Base-by-base conservation (phyloP, 1,140 invertebrate genomes). In the Lepidotrigona ventralis region DNA sequence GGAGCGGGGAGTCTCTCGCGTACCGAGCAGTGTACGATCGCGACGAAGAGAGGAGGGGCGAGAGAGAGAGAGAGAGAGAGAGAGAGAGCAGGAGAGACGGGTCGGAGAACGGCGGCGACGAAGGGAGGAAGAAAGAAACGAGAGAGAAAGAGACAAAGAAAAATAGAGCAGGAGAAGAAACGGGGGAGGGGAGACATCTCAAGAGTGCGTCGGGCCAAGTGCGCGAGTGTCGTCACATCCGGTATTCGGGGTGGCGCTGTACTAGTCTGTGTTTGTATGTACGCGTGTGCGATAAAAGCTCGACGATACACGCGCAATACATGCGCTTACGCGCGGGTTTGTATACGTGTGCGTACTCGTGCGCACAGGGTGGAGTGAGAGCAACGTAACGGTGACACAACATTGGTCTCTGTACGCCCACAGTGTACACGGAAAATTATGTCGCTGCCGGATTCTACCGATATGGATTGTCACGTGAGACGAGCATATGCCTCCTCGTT, bases 191-290 rank as follows among this genome's bases (percentile, higher is more conserved):
- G 69, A 84, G 82, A 77, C 72, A 89, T 88, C 87, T 89, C 81
- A 81, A 89, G 84, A 91, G 85, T 84, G 85, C 86, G 86, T 90
- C 86, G 88, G 89, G 89, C 87, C 90, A 91, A 91, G 91, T 91
- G 90, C 91, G 89, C 83, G 88, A 91, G 87, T 91, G 91, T 92
- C 91, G 91, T 92, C 91, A 91, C 91, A 90, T 92, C 91, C 91
- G 91, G 90, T 89, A 89, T 89, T 89, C 86, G 83, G 84, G 85
- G 84, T 85, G 88, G 88, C 86, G 89, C 89, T 87, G 84, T 84
- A 85, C 87, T 53, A 83, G 33, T 11, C 60, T 54, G 53, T 33
- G n/a, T 23, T 3, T 51, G 23, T 58, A 29, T 51, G n/a, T 39
- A 15, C 17, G 54, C 51, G 76, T 53, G 39, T 29, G 75, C 85